Conservation (phyloP, 2,888 invertebrate genomes). For the Brachyptera risi region DNA sequence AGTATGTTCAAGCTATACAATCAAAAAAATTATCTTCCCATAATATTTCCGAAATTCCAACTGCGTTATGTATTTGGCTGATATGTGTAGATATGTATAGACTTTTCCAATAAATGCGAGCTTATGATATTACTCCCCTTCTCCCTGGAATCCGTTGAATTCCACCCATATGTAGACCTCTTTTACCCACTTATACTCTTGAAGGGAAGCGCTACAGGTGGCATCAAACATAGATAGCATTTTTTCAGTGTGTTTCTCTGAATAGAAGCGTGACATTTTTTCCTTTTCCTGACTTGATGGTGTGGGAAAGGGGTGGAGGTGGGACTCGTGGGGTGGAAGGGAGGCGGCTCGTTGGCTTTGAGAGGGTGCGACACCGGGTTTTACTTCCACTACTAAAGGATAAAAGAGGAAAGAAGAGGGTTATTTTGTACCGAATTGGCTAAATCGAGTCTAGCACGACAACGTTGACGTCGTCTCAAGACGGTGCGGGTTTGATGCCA, state of each 20-base stretch:
- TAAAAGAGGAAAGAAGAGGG: constrained; percentile 24
- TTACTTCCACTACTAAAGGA: constrained; percentile 23
- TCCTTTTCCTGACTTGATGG: constrained; percentile 13
- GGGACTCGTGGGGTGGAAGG: not conserved
- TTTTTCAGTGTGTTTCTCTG: constrained; percentile 28
- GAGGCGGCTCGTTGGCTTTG: constrained; percentile 16
- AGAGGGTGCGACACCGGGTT: constrained; percentile 15
- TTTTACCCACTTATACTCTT: constrained; percentile 26
- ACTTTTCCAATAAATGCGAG: too few relatives aligned
- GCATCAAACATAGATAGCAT: constrained; percentile 26
- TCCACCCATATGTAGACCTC: constrained; percentile 22
- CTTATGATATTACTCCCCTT: too few relatives aligned
- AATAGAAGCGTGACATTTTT: constrained; percentile 30
- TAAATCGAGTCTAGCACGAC: constrained; percentile 24
- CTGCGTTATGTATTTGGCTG: too few relatives aligned
- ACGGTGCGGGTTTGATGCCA: not conserved
- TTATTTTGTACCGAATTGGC: constrained; percentile 27
- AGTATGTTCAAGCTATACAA: too few relatives aligned
- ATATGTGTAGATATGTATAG: too few relatives aligned
- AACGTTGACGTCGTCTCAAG: not conserved
- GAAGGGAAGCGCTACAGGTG: constrained; percentile 26
- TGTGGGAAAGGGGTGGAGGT: constrained; percentile 12
- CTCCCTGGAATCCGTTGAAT: not conserved
- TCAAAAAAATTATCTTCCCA: too few relatives aligned
- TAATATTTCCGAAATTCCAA: too few relatives aligned